Evolutionary conservation across 2,113 vertebrate genomes (phyloP).

Genomic region (Elgaria multicarinata): DNA sequence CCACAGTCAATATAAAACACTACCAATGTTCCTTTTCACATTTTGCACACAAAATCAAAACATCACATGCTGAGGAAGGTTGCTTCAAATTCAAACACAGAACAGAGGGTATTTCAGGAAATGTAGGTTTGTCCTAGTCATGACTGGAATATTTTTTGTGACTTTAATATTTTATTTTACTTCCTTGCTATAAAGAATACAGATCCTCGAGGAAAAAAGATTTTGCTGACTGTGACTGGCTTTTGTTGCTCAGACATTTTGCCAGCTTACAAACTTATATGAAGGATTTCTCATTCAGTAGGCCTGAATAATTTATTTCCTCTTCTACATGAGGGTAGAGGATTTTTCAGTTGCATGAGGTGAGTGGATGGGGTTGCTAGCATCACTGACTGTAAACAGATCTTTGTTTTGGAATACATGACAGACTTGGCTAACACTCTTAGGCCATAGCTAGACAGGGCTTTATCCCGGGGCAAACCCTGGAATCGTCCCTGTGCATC

Average conservation of each 20-base stretch:
- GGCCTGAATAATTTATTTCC: background rate
- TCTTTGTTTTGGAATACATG: background rate
- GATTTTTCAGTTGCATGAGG: background rate
- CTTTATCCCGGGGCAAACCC: too few relatives aligned
- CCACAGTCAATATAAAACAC: background rate
- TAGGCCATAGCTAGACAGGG: too few relatives aligned
- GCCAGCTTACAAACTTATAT: background rate
- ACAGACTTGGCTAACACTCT: background rate
- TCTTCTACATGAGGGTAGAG: background rate
- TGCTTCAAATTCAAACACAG: background rate
- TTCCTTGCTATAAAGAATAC: background rate
- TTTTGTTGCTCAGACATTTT: constrained; percentile 1
- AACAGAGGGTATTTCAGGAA: background rate
- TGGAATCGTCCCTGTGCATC: too few relatives aligned
- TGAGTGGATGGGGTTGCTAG: background rate
- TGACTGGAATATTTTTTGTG: background rate
- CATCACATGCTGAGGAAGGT: background rate
- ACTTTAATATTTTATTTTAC: constrained; percentile 5
- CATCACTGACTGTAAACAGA: background rate
- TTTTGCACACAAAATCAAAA: background rate
- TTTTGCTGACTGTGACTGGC: background rate
- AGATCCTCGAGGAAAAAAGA: background rate
- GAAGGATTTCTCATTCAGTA: background rate
- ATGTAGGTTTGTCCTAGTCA: background rate
- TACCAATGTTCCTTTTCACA: too few relatives aligned